A percentile compares a stretch with the other conserved stretches of the same genome.
phyloP scores from a whole-genome alignment of 2,888 invertebrate genomes.

The Melangyna quadrimaculata region DNA sequence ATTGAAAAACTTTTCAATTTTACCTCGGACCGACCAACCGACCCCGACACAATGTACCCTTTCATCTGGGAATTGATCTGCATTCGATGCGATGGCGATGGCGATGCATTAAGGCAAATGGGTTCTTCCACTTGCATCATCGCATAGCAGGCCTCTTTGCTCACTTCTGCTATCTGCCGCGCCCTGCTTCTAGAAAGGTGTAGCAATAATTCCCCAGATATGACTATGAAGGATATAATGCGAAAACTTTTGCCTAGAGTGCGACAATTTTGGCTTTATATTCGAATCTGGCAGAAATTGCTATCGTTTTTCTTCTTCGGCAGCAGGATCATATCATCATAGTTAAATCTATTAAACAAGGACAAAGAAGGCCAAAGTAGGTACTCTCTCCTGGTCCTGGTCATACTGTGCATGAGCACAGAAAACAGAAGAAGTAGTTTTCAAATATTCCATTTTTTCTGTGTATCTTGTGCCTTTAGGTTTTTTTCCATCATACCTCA shows the following conservation, averaged over 20 bases:
- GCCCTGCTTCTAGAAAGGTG: background rate
- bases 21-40: constrained; percentile 33
- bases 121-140: constrained; percentile 13
- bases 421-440: constrained; percentile 15
- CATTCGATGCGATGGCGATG: constrained; percentile 46
- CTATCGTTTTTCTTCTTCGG: constrained; percentile 6
- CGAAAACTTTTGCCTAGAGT: constrained; percentile 62
- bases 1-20: constrained; percentile 66
- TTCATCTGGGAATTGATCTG: constrained; percentile 62
- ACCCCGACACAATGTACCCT: constrained; percentile 27
- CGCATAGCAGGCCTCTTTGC: background rate
- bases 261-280: constrained; percentile 57
- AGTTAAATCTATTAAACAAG: constrained; percentile 22
- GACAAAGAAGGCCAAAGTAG: background rate
- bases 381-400: background rate
- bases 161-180: background rate
- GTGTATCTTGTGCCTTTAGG: constrained; percentile 6
- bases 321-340: constrained; percentile 23
- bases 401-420: background rate
- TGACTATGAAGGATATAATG: constrained; percentile 57
- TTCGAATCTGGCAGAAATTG: constrained; percentile 34
- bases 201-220: constrained; percentile 50
- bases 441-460: constrained; percentile 3
- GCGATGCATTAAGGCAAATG: constrained; percentile 62
- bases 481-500: constrained; percentile 20